A percentile compares a stretch with the other conserved stretches of the same genome.
phyloP scores from a whole-genome alignment of 2,797 vertebrate genomes.

The Trematomus bernacchii region DNA sequence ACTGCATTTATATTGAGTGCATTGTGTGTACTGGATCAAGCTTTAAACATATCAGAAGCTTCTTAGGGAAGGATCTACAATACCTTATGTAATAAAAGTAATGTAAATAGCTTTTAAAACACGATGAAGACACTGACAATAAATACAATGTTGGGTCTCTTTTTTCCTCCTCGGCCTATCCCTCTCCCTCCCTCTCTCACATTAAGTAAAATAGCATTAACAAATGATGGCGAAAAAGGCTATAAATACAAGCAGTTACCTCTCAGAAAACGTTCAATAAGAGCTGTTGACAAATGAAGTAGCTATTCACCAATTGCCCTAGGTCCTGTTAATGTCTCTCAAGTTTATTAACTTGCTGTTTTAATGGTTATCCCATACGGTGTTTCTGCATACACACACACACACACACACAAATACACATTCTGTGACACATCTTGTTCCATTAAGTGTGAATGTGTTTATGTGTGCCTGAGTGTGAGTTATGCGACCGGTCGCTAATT shows the following conservation, averaged over 20 bases:
- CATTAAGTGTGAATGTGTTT: slow-evolving; percentile 73
- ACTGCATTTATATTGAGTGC: slow-evolving; percentile 6
- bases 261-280: slow-evolving; percentile 77
- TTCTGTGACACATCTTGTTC: slow-evolving; percentile 65
- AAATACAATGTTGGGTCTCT: slow-evolving; percentile 9
- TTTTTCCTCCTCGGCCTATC: slow-evolving; percentile 33
- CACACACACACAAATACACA: slow-evolving; percentile 53
- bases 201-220: slow-evolving; percentile 60
- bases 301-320: slow-evolving; percentile 72
- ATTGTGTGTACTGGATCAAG: slow-evolving; percentile 11
- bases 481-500: slow-evolving; percentile 85
- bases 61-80: background rate
- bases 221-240: slow-evolving; percentile 63
- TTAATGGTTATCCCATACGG: slow-evolving; percentile 76
- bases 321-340: slow-evolving; percentile 77
- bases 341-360: slow-evolving; percentile 81
- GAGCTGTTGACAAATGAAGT: slow-evolving; percentile 77
- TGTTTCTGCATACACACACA: slow-evolving; percentile 65
- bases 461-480: slow-evolving; percentile 75
- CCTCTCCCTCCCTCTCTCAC: background rate
- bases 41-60: slow-evolving; percentile 7
- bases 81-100: slow-evolving; percentile 13
- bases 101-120: background rate
- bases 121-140: background rate
- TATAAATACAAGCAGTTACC: slow-evolving; percentile 73